Conservation (phyloP, 2,797 vertebrate genomes). For the Sciurus carolinensis region DNA sequence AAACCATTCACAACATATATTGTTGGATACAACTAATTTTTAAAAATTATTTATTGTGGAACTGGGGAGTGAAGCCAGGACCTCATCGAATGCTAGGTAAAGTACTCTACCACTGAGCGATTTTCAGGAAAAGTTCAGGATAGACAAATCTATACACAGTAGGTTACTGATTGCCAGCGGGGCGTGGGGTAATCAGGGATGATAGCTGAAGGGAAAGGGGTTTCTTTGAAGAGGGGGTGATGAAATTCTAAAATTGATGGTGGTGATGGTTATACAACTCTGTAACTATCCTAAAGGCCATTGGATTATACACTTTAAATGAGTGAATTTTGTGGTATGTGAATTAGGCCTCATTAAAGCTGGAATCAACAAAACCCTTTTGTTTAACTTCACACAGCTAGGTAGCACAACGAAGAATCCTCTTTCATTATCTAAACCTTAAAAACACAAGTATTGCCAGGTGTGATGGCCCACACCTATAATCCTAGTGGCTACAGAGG, state of each 20-base stretch:
- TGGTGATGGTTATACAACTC: not conserved
- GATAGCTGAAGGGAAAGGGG: not conserved
- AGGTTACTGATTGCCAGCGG: not conserved
- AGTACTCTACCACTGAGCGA: too few relatives aligned
- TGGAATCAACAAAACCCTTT: not conserved
- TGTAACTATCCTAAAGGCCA: not conserved
- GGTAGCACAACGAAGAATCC: not conserved
- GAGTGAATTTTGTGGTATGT: not conserved
- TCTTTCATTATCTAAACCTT: not conserved
- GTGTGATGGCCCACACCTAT: too few relatives aligned
- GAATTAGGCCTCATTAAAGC: not conserved
- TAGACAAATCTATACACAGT: not conserved
- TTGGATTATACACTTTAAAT: not conserved
- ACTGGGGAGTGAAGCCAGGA: too few relatives aligned
- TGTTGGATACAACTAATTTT: not conserved
- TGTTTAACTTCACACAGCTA: not conserved
- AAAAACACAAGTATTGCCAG: not conserved
- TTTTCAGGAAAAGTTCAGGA: not conserved
- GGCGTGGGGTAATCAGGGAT: too few relatives aligned
- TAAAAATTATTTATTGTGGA: too few relatives aligned
- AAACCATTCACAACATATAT: not conserved
- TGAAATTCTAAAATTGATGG: constrained; percentile 8
- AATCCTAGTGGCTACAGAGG: too few relatives aligned
- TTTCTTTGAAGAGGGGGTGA: not conserved
- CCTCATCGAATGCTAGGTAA: too few relatives aligned